Conservation (phyloP, 2,797 vertebrate genomes). For the Babyrousa celebensis region DNA sequence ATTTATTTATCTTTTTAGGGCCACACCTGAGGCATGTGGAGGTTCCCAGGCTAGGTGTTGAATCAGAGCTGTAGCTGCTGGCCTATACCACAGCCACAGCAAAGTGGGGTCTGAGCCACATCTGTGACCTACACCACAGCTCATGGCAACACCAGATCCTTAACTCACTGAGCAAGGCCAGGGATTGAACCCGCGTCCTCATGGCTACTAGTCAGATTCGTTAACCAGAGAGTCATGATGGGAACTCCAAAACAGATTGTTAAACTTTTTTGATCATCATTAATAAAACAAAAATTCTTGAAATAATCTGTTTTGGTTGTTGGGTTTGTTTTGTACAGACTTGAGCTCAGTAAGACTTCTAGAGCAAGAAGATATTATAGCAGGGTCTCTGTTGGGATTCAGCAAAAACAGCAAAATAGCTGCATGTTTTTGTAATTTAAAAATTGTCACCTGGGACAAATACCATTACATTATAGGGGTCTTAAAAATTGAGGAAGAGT, state of each 20-base stretch:
- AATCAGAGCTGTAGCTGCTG: too few species aligned
- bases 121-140: too few species aligned
- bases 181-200: too few species aligned
- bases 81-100: too few species aligned
- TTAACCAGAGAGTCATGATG: too few species aligned
- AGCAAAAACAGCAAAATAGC: neutral
- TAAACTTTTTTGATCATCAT: constrained; percentile 39
- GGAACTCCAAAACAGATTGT: neutral
- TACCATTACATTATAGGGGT: constrained; percentile 9
- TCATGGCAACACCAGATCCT: too few species aligned
- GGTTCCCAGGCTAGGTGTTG: too few species aligned
- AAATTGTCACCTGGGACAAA: constrained; percentile 45
- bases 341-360: neutral
- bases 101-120: too few species aligned
- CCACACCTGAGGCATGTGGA: too few species aligned
- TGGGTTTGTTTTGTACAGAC: constrained; percentile 18
- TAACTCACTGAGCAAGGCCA: too few species aligned
- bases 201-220: too few species aligned
- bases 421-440: constrained; percentile 42
- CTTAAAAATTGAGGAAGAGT: constrained; percentile 27
- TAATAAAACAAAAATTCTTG: constrained; percentile 36
- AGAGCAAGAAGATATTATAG: neutral
- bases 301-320: constrained; percentile 40
- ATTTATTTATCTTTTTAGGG: too few species aligned
- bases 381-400: neutral